Evolutionary conservation across 2,113 vertebrate species (phyloP), one percentile per base, ranked within the genome.

Genomic region (Danio rerio): DNA sequence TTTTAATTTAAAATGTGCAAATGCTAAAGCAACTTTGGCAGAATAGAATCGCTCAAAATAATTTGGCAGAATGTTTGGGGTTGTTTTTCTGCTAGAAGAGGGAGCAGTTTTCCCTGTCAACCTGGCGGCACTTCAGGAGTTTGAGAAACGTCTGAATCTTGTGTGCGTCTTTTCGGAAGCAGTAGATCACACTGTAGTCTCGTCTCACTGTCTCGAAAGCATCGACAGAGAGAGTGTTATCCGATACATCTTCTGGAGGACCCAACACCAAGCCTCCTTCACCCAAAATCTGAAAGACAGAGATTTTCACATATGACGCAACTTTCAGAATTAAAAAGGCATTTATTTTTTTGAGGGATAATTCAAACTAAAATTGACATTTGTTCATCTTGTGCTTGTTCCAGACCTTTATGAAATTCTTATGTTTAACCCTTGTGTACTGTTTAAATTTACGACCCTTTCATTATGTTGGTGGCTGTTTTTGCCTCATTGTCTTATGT

Each of bases 91-190:
- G 31, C 55, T 85, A 89, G 58, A 62, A 83, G 20, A 84, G 7
- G 31, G 81, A 78, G 47, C 89, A 90, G 78, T 83, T 63, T 6
- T 62, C 49, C 5, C 66, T 74, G 7, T 82, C 61, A 0, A 71
- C 83, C 75, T 79, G 81, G 7, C 82, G 80, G 42, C 86, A 89
- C 63, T 84, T 86, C 20, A 89, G 82, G 31, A 89, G 66, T 68
- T 86, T 90, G 15, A 90, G 86, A 56, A 90, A 87, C 6, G 78
- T 89, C 66, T 90, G 84, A 11, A 89, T 85, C 78, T 89, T 90
- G 78, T 90, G 89, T 1, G 85, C 78, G 12, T 89, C 89, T 55
- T 88, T 90, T 62, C 76, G 86, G 65, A 90, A 89, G 84, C 87
- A 90, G 69, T 62, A 81, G 69, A 90, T 56, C 11, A 83, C 13